Base-by-base conservation (phyloP, 1,140 invertebrate genomes). In the Panagrolaimus sp. region DNA sequence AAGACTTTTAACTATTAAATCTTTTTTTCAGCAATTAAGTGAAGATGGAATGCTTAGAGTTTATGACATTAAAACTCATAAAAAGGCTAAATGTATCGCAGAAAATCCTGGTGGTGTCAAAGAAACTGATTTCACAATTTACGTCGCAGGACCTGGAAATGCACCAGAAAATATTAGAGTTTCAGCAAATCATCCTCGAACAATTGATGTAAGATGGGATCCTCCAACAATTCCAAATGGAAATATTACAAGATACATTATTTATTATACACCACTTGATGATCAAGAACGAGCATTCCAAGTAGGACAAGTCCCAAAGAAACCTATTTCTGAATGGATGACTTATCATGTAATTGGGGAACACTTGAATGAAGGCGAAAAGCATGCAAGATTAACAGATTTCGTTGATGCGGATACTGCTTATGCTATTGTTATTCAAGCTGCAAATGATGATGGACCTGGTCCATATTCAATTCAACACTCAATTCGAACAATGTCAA, bases 261-360 rank as follows among this genome's bases (percentile, higher is more conserved):
- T 82, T 38, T 82, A 82, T 63, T 82, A 82, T 71, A 83, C 80
- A 48, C 75, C 79, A 21, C 65, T 82, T 5, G 80, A 82, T 68
- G 77, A 82, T 52, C 80, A 82, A 69, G 73, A 78, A 62, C 79
- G 69, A 26, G 38, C 68, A 12, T 45, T 68, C 32, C 79, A 80
- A 75, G 73, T 82, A 10, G 80, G 80, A 17, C 80, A 82, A 73
- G 81, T 82, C 21, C 80, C 82, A 32, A 72, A 58, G 21, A 77
- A 72, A 47, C 80, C 80, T 43, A 70, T 71, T 65, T 70, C 62
- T 26, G 24, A 74, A 64, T 74, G 73, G 73, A 73, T 82, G 65
- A 80, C 77, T 38, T 74, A 71, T 52, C 80, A 82, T 43, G 74
- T 75, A 15, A 71, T 74, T 43, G 79, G 78, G 10, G 78, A 73